Evolutionary conservation across 2,113 vertebrate genomes (phyloP).

Genomic region (Turnix velox): DNA sequence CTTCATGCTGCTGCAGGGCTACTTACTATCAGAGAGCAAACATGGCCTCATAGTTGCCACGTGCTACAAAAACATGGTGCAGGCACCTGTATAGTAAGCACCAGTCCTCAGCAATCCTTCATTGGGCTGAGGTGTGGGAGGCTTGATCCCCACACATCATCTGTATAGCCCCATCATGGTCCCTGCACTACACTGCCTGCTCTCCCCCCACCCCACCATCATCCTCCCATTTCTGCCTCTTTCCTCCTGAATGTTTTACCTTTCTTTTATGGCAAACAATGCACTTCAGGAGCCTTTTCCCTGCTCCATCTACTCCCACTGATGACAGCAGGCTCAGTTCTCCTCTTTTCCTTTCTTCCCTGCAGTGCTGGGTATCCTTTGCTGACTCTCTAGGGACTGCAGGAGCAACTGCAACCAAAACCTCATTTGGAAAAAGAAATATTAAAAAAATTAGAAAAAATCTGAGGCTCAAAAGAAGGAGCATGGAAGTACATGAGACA

Average conservation of each 20-base stretch:
- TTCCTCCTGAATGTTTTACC: background rate
- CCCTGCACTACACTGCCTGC: background rate
- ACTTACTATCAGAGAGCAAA: background rate
- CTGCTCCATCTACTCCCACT: background rate
- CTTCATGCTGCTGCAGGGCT: background rate
- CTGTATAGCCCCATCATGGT: background rate
- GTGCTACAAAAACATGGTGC: accelerated
- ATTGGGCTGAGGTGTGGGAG: accelerated
- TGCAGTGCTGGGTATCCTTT: background rate
- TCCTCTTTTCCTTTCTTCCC: background rate
- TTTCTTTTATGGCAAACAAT: background rate
- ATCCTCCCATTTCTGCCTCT: background rate
- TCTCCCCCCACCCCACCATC: too few species aligned
- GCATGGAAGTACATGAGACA: background rate
- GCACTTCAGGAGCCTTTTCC: background rate
- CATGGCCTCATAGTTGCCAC: accelerated
- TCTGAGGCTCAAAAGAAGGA: background rate
- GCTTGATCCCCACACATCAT: background rate
- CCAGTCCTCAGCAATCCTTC: background rate
- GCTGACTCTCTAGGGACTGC: background rate
- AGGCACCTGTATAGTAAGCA: background rate
- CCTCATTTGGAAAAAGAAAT: background rate
- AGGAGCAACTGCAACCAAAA: background rate
- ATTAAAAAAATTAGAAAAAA: background rate
- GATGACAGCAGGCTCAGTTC: background rate